Evolutionary conservation across 2,113 vertebrate species (phyloP).

Genomic region (Gobius niger): DNA sequence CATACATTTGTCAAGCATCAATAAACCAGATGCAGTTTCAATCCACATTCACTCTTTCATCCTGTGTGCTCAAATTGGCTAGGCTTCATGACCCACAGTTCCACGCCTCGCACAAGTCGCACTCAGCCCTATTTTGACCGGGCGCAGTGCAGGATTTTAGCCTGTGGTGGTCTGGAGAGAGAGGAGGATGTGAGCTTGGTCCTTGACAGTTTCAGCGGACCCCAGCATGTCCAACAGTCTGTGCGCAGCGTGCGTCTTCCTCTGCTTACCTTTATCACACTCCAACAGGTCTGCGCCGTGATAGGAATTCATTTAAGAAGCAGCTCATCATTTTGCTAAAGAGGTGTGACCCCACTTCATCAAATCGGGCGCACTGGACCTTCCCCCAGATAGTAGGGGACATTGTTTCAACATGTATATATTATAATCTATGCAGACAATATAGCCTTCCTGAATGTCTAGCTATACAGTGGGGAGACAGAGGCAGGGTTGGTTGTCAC

Average conservation of each 20-base stretch:
- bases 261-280: constrained; percentile 55
- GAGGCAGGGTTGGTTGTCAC: too few species aligned
- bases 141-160: constrained; percentile 45
- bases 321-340: constrained; percentile 33
- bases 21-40: constrained; percentile 44
- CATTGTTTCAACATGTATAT: too few species aligned
- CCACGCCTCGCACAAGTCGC: constrained; percentile 31
- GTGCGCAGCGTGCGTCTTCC: background rate
- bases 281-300: constrained; percentile 40
- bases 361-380: background rate
- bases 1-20: constrained; percentile 59
- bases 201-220: constrained; percentile 33
- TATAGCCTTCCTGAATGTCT: too few species aligned
- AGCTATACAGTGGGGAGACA: too few species aligned
- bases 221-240: background rate
- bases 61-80: constrained; percentile 43
- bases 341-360: constrained; percentile 41
- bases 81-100: constrained; percentile 39
- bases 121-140: constrained; percentile 43
- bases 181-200: constrained; percentile 17
- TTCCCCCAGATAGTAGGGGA: too few species aligned
- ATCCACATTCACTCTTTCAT: constrained; percentile 52
- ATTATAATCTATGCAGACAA: too few species aligned
- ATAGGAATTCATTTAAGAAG: constrained; percentile 50
- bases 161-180: constrained; percentile 40